Base-by-base conservation (phyloP, 2,888 invertebrate species). In the Metopia argyrocephala region DNA sequence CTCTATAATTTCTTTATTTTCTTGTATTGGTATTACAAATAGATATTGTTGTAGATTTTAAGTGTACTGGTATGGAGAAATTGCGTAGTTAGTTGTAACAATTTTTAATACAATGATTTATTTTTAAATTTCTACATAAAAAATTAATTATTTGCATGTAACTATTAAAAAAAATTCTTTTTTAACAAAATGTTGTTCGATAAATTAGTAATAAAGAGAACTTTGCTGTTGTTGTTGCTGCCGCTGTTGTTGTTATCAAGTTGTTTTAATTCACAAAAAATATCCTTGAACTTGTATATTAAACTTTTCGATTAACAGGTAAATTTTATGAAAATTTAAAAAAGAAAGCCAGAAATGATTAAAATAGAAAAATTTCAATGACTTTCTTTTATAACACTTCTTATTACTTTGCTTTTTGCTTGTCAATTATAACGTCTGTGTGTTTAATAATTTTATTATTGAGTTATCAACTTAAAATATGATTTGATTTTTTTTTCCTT, bases 261-360 rank as follows among this genome's bases (percentile, higher is more conserved):
- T 12, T 38, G 3, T 38, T 38, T 6, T 38, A 38, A 12, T 38
- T 3, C 9, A 15, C 38, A 38, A 38, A 38, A 31, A 46, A 46
- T 65, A 87, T 86, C 88, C 87, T 85, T 85, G 86, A 87, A 88
- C 88, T 87, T 87, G 86, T 66, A 78, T 84, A 85, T 84, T 83
- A 85, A 85, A 84, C 84, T 85, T 83, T 61, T 54, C 15, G 2
- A 23, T 66, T 50, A 76, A 50, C 64, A 28, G 57, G 50, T 65
- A 50, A 61, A 66, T 18, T 18, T 15, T 21, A 18, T 12, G 50
- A 2, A 5, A 23, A n/a, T n/a, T n/a, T n/a, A n/a, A n/a, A n/a
- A n/a, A n/a, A n/a, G n/a, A n/a, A n/a, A n/a, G n/a, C n/a, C n/a
- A n/a, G n/a, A n/a, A n/a, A n/a, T n/a, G n/a, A n/a, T n/a, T n/a